Evolutionary conservation across 2,888 invertebrate species (phyloP).

Genomic region (Cheilosia impressa): DNA sequence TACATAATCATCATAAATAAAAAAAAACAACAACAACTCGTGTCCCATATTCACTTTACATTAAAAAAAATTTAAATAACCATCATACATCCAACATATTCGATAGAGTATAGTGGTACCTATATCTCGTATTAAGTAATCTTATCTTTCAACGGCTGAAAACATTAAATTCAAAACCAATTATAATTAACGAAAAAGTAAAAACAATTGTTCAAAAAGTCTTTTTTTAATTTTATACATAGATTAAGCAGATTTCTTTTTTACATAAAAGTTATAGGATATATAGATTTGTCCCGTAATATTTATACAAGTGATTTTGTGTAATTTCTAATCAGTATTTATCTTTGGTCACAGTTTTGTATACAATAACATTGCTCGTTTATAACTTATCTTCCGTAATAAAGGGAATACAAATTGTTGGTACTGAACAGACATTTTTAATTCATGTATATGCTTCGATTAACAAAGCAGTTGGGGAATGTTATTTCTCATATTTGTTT

Average conservation of each 20-base stretch:
- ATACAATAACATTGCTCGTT: conserved; percentile 42
- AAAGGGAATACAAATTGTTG: conserved; percentile 44
- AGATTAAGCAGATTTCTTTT: conserved; percentile 51
- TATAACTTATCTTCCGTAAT: conserved; percentile 38
- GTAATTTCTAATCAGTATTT: conserved; percentile 58
- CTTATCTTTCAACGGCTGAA: conserved; percentile 26
- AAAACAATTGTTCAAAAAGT: conserved; percentile 36
- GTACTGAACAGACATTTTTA: conserved; percentile 3
- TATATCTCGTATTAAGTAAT: conserved; percentile 29
- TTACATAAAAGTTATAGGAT: conserved; percentile 52
- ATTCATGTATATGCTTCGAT: too few relatives aligned
- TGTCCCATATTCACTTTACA: conserved; percentile 38
- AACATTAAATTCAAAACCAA: conserved; percentile 32
- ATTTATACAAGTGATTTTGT: conserved; percentile 54
- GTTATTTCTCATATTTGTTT: too few relatives aligned
- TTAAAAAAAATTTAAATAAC: conserved; percentile 14
- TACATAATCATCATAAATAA: conserved; percentile 17
- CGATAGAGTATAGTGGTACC: conserved; percentile 14
- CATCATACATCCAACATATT: conserved; percentile 25
- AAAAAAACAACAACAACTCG: conserved; percentile 5
- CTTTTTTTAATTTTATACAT: conserved; percentile 58
- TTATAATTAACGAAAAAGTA: conserved; percentile 9
- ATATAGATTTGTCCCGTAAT: conserved; percentile 34
- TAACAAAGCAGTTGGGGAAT: too few relatives aligned
- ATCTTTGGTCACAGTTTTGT: conserved; percentile 49